Evolutionary conservation across 1,140 invertebrate genomes (phyloP).

Genomic region (Leptopilina clavipes): DNA sequence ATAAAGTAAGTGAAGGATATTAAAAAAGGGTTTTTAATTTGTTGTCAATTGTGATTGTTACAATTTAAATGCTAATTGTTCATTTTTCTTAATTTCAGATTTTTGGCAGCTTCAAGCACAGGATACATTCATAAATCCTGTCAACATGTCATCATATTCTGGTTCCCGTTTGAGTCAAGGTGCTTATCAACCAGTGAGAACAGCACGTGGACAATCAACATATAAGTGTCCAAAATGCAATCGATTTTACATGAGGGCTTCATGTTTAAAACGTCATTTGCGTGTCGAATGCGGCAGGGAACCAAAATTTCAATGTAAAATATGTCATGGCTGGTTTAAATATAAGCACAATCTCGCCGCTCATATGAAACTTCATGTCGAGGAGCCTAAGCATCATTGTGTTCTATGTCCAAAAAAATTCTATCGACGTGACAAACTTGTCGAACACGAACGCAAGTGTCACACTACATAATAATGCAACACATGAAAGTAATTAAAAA

Average conservation of each 20-base stretch:
- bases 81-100: constrained; percentile 64
- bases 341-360: constrained; percentile 70
- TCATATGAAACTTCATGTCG: constrained; percentile 73
- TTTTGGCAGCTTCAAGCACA: constrained; percentile 50
- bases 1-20: neutral
- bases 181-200: constrained; percentile 52
- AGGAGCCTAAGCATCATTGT: constrained; percentile 76
- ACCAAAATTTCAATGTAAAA: constrained; percentile 72
- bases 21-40: neutral
- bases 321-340: constrained; percentile 69
- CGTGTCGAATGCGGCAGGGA: constrained; percentile 71
- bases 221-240: constrained; percentile 76
- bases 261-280: constrained; percentile 76
- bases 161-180: constrained; percentile 18
- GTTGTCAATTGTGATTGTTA: neutral
- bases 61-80: constrained; percentile 57
- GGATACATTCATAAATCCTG: constrained; percentile 62
- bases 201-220: constrained; percentile 56
- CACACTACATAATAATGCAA: constrained; percentile 50
- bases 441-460: constrained; percentile 61
- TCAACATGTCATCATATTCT: constrained; percentile 40
- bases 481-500: neutral
- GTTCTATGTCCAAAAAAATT: constrained; percentile 73
- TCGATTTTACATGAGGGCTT: constrained; percentile 76
- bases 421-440: constrained; percentile 72